Evolutionary conservation across 2,797 vertebrate genomes (phyloP).

Genomic region (Lindbergichthys nudifrons): DNA sequence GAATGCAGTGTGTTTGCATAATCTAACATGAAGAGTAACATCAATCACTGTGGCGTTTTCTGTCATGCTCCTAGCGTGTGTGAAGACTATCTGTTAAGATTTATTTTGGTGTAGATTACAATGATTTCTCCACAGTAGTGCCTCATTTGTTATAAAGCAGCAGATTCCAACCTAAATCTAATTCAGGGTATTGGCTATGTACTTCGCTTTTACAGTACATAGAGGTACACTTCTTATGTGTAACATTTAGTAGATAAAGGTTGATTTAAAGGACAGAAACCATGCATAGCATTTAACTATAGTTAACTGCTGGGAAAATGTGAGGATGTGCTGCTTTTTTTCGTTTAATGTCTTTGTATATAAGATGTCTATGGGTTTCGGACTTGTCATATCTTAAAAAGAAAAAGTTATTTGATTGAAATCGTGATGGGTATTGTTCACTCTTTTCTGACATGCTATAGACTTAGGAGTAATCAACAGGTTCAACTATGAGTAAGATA

Average conservation of each 20-base stretch:
- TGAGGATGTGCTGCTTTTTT: background rate
- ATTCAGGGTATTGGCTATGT: constrained; percentile 3
- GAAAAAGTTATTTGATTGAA: background rate
- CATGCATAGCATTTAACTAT: background rate
- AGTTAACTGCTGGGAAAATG: background rate
- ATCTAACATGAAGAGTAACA: constrained; percentile 65
- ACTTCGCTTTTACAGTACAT: background rate
- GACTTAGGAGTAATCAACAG: background rate
- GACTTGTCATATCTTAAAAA: background rate
- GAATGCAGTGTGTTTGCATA: constrained; percentile 71
- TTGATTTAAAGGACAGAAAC: background rate
- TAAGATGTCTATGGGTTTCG: background rate
- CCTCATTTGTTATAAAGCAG: constrained; percentile 2
- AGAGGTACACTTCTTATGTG: no score
- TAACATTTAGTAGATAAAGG: background rate
- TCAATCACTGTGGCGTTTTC: constrained; percentile 52
- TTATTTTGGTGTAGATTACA: constrained; percentile 24
- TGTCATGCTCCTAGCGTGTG: constrained; percentile 21
- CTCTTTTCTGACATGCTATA: no score
- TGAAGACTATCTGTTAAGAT: constrained; percentile 13
- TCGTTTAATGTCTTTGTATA: background rate
- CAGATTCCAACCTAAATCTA: background rate
- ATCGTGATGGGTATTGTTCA: background rate
- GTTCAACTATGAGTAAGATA: background rate
- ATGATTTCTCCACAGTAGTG: constrained; percentile 3